Percentiles rank a stretch among this genome's conserved stretches.
phyloP scores from a whole-genome alignment of 2,888 invertebrate species.

The Scaptodrosophila latifasciaeformis region DNA sequence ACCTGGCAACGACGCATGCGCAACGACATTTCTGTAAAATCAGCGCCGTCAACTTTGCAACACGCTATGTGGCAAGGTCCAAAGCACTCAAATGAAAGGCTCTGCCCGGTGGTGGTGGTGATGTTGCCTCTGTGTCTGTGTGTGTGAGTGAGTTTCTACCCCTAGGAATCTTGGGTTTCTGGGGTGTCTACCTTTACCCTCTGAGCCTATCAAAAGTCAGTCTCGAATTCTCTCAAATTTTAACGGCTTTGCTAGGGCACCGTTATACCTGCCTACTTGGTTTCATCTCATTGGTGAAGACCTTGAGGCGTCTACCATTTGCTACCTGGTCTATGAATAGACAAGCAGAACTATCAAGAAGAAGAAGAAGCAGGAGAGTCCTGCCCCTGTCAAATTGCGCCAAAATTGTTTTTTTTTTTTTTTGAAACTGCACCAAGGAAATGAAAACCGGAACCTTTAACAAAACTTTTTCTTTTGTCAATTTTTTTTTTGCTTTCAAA shows the following conservation, averaged over 20 bases:
- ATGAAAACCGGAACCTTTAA: conserved; percentile 41
- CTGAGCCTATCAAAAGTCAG: conserved; percentile 36
- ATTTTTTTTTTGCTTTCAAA: conserved; percentile 27
- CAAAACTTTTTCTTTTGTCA: conserved; percentile 13
- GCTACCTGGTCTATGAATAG: conserved; percentile 22
- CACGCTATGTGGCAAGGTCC: too few species aligned
- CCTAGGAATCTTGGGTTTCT: conserved; percentile 1
- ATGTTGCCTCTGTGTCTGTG: too few species aligned
- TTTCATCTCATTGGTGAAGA: conserved; percentile 39
- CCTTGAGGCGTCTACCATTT: conserved; percentile 30
- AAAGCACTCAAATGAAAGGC: too few species aligned
- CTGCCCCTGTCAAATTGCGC: conserved; percentile 23
- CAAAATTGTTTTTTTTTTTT: conserved; percentile 1
- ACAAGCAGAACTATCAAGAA: conserved; percentile 14
- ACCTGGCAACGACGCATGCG: conserved; percentile 26
- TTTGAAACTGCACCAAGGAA: conserved; percentile 44
- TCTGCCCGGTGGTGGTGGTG: conserved; percentile 9
- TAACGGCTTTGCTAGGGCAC: conserved; percentile 26
- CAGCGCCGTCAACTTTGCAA: too few species aligned
- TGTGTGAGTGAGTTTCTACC: too few species aligned
- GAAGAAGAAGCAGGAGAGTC: conserved; percentile 22
- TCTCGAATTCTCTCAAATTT: not conserved
- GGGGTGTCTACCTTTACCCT: conserved; percentile 44
- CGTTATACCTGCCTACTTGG: conserved; percentile 40
- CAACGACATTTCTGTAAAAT: not conserved